Base-by-base conservation (phyloP, 2,113 vertebrate species). In the Tychaedon coryphoeus region DNA sequence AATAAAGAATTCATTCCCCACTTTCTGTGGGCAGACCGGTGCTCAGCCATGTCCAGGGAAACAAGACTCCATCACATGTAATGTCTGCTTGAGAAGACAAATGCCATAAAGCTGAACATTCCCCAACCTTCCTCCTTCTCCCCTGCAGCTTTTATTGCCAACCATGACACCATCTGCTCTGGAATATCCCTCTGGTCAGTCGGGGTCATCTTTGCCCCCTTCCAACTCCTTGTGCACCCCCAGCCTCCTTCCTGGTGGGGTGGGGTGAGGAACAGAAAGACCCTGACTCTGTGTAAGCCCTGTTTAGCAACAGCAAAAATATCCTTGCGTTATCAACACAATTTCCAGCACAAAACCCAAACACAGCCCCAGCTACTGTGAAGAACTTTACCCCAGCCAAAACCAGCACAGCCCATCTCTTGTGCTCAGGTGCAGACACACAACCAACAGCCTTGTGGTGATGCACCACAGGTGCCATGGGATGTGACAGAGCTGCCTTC, bases 71-170 rank as follows among this genome's bases (percentile, higher is more conserved):
- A 20, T 34, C 40, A 19, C 1, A 0, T 7, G 4, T 14, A 22
- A 38, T 15, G 4, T 22, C 42, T 56, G 4, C 47, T 77, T 48
- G 31, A 25, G n/a, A 73, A 74, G 56, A 74, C 17, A 66, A 93
- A 77, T 2, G 2, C 8, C 14, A 23, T 24, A 24, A 23, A 24
- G 24, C 31, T 8, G 2, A 40, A 40, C 0, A 1, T 34, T 22
- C 2, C 4, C 4, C 33, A 47, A 5, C 1, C 14, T 71, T 74
- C n/a, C 7, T 61, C 2, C 28, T 72, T 70, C 31, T 33, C 70
- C 10, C 12, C 14, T 3, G 1, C 29, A 92, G 26, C 3, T 61
- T 77, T 73, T 51, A n/a, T 14, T 42, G 23, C 33, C 58, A 50
- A 25, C 3, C 20, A 25, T 7, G 25, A 26, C 1, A 1, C 7